These are phyloP conservation scores for Zaprionus ornatus DNA, from an alignment of 1,140 invertebrate species.

Conservation along the genomic window DNA sequence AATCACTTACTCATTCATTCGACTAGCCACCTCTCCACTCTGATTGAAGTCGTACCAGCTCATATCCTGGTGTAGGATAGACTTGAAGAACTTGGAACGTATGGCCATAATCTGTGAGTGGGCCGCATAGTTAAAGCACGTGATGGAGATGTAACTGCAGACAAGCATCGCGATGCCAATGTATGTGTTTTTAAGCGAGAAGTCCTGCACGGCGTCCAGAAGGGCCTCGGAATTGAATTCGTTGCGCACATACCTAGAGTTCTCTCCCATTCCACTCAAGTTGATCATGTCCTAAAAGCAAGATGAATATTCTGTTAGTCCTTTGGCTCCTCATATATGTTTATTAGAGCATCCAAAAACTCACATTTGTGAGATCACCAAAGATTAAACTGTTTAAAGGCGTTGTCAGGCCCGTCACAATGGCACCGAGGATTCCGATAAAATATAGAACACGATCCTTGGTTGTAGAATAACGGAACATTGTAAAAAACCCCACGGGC, in stretches of 20 bases:
- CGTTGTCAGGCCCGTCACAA: constrained; percentile 86
- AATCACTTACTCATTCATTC: constrained; percentile 90
- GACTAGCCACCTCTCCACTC: constrained; percentile 91
- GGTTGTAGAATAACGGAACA: constrained; percentile 72
- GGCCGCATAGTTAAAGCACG: constrained; percentile 88
- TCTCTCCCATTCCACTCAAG: neutral
- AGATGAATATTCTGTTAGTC: too few relatives aligned
- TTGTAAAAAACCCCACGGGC: constrained; percentile 59
- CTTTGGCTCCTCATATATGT: too few relatives aligned
- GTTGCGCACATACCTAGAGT: too few relatives aligned
- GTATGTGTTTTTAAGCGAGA: constrained; percentile 86
- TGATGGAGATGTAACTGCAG: constrained; percentile 87
- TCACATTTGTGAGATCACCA: constrained; percentile 86
- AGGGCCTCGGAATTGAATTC: constrained; percentile 47
- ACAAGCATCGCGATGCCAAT: constrained; percentile 86
- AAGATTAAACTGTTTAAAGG: constrained; percentile 89
- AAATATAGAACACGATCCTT: constrained; percentile 86
- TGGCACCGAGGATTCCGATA: constrained; percentile 86
- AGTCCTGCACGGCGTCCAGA: constrained; percentile 84
- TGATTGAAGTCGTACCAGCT: constrained; percentile 93
- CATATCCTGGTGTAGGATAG: constrained; percentile 89
- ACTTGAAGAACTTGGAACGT: constrained; percentile 87
- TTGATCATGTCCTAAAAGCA: constrained; percentile 51
- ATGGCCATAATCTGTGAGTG: constrained; percentile 86
- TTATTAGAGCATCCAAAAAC: neutral